Evolutionary conservation across 2,888 invertebrate genomes (phyloP).

Genomic region (Conops quadrifasciatus): DNA sequence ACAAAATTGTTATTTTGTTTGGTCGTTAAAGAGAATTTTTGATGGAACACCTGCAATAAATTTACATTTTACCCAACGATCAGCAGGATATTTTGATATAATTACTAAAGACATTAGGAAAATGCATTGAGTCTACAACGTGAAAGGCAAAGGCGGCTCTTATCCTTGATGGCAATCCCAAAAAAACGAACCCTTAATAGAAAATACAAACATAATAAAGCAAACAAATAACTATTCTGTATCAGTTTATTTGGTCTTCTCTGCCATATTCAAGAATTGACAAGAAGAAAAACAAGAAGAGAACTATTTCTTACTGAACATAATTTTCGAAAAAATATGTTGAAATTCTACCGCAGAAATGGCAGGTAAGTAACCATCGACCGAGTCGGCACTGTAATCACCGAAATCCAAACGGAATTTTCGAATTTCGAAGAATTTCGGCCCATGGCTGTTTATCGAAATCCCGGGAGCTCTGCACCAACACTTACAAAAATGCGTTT

Average conservation of each 20-base stretch:
- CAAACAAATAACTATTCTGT: too few relatives aligned
- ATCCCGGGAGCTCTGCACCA: background rate
- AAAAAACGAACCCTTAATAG: conserved; percentile 63
- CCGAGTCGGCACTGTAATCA: too few relatives aligned
- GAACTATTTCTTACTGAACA: too few relatives aligned
- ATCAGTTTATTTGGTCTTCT: too few relatives aligned
- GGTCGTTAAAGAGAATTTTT: too few relatives aligned
- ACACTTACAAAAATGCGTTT: background rate
- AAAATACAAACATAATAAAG: conserved; percentile 58
- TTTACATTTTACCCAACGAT: background rate
- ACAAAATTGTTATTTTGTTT: too few relatives aligned
- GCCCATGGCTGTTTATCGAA: too few relatives aligned
- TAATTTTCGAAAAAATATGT: too few relatives aligned
- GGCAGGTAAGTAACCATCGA: background rate
- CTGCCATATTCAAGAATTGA: too few relatives aligned
- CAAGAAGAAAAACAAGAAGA: too few relatives aligned
- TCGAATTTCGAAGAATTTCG: too few relatives aligned
- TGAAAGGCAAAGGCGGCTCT: conserved; percentile 29
- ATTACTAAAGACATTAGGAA: conserved; percentile 47
- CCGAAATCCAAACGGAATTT: too few relatives aligned
- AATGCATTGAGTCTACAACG: conserved; percentile 41
- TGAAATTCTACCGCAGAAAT: background rate
- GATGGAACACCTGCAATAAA: conserved; percentile 20
- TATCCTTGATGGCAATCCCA: conserved; percentile 60
- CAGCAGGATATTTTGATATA: conserved; percentile 42